Percentiles rank a stretch among this genome's conserved stretches.
phyloP scores from a whole-genome alignment of 2,888 invertebrate genomes.

The Deroplatys truncata region DNA sequence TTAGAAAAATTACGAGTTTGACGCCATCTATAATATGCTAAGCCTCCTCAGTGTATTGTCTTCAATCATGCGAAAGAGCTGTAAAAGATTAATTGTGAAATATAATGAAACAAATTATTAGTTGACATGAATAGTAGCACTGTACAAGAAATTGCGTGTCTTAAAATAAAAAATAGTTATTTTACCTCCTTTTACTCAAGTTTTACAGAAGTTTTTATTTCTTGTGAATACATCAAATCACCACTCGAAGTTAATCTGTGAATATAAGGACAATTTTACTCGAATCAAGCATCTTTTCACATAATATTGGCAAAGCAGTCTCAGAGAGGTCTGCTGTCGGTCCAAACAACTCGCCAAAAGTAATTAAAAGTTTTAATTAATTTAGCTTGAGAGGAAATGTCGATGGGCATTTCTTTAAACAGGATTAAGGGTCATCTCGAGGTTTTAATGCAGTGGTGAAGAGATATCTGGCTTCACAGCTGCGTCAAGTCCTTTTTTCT shows the following conservation, averaged over 20 bases:
- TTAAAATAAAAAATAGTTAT: too few species aligned
- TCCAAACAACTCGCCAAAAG: not conserved
- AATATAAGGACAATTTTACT: not conserved
- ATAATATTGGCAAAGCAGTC: not conserved
- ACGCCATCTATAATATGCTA: too few species aligned
- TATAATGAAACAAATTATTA: too few species aligned
- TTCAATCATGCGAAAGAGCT: too few species aligned
- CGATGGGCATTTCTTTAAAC: not conserved
- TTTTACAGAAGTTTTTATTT: too few species aligned
- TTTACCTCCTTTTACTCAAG: too few species aligned
- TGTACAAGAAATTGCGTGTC: too few species aligned
- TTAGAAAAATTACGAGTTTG: too few species aligned
- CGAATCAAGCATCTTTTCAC: not conserved
- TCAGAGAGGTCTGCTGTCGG: not conserved
- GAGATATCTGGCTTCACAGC: not conserved
- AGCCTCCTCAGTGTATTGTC: too few species aligned
- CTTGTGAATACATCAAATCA: too few species aligned
- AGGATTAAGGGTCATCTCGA: not conserved
- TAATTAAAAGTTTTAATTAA: not conserved
- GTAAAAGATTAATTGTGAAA: too few species aligned
- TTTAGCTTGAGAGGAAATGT: not conserved
- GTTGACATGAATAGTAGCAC: too few species aligned
- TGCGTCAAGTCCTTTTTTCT: not conserved
- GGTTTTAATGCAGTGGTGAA: not conserved
- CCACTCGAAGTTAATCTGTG: not conserved